phyloP scores from a whole-genome alignment of 2,888 invertebrate genomes.

The Aromia moschata region DNA sequence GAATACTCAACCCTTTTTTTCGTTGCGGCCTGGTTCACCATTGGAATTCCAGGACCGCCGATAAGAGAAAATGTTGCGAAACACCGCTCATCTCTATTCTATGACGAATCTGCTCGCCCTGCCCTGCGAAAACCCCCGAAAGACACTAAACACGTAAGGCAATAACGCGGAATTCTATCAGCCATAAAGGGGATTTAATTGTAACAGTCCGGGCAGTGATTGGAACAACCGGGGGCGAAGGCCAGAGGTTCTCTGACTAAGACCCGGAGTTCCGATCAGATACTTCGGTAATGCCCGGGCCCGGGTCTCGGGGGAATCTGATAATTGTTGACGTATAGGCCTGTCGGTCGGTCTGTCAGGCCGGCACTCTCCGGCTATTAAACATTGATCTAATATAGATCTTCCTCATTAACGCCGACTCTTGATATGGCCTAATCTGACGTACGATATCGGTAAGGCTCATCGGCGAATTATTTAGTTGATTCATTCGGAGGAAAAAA shows the following conservation, averaged over 20 bases:
- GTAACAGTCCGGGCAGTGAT: conserved; percentile 58
- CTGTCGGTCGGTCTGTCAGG: conserved; percentile 57
- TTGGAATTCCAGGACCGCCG: too few species aligned
- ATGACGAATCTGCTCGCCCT: conserved; percentile 16
- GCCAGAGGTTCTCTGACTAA: conserved; percentile 56
- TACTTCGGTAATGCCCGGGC: conserved; percentile 47
- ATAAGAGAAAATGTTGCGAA: conserved; percentile 11
- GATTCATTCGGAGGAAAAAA: conserved; percentile 10
- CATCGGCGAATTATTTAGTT: conserved; percentile 23
- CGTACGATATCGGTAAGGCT: conserved; percentile 33
- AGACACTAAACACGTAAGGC: conserved; percentile 42
- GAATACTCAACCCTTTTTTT: too few species aligned
- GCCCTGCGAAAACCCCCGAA: conserved; percentile 9
- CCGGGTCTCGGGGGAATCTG: conserved; percentile 54
- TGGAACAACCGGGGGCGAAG: conserved; percentile 49
- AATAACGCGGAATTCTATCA: conserved; percentile 59
- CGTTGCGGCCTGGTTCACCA: too few species aligned
- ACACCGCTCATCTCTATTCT: conserved; percentile 10
- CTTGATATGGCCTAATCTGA: conserved; percentile 38
- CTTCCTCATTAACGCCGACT: conserved; percentile 48
- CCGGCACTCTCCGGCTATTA: conserved; percentile 47
- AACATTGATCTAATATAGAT: conserved; percentile 53
- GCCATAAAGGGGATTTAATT: conserved; percentile 62
- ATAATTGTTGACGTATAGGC: conserved; percentile 61
- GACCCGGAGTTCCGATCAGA: conserved; percentile 47